Evolutionary conservation across 1,140 invertebrate species (phyloP), one percentile per base, ranked within the genome.

Genomic region (Diorhabda carinulata): DNA sequence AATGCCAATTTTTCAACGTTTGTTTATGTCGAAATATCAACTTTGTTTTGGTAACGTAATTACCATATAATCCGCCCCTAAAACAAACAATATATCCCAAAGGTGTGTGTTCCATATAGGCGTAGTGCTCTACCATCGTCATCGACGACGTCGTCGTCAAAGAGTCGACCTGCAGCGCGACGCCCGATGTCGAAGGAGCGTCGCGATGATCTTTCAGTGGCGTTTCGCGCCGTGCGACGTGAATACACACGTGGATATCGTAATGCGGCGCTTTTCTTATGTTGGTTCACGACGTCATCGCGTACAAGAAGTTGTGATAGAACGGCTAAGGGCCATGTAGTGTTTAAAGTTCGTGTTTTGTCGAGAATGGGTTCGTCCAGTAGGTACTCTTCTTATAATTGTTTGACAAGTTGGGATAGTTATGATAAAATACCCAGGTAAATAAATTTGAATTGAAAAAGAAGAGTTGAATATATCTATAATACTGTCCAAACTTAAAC

Each of bases 381-480:
- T 83, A 87, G 91, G 82, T 92, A 93, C 84, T 92, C 88, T 83
- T 93, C 91, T 63, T 93, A 93, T 84, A 94, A 94, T 83, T 94
- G 92, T 83, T 86, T 94, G 75, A 92, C 90, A 56, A 91, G 90
- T 82, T 94, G 92, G 91, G 92, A 93, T 83, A 93, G 91, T 83
- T 94, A 94, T 81, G 92, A 94, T 83, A 88, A 86, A 76, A 93
- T 93, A 84, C 91, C 92, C 75, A 93, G 92, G 92, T 94, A 91
- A 80, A 45, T 45, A 25, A 25, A 25, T 25, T 25, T n/a, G n/a
- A n/a, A 25, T 25, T 25, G 25, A 25, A 25, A 25, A 25, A 25
- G 25, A 25, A 25, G 25, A 25, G 25, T 25, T 25, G 25, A 25
- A 0, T 25, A 25, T 25, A 25, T 25, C 25, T 25, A 25, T 25